Conservation (phyloP, 2,797 vertebrate genomes). For the Coranthus polyacanthus region DNA sequence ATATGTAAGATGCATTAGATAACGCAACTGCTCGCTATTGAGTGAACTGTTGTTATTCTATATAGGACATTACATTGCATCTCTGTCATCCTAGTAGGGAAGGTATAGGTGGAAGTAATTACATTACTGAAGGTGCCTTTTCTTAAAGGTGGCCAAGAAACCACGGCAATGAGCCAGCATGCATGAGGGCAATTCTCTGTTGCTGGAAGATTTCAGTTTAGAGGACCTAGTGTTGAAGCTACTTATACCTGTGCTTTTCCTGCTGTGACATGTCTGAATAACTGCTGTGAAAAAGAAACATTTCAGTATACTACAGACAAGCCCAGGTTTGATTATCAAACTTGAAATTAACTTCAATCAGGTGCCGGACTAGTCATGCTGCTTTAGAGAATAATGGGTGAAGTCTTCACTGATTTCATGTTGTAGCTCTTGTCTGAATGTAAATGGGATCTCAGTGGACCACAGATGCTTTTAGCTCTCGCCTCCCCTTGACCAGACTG, state of each 20-base stretch:
- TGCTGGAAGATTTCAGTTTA: neutral
- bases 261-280: neutral
- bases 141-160: slow-evolving; percentile 6
- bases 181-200: neutral
- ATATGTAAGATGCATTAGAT: too few relatives aligned
- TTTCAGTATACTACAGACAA: neutral
- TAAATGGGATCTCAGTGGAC: slow-evolving; percentile 41
- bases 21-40: too few relatives aligned
- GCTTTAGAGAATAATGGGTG: neutral
- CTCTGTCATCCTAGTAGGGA: neutral
- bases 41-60: too few relatives aligned
- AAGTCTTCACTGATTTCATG: slow-evolving; percentile 1
- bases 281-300: neutral
- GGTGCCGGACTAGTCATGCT: neutral
- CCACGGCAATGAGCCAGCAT: neutral
- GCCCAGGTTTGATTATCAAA: neutral
- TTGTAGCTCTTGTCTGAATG: slow-evolving; percentile 17
- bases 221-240: neutral
- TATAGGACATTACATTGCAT: too few relatives aligned
- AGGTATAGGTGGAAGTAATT: slow-evolving; percentile 5
- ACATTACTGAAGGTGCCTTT: slow-evolving; percentile 8
- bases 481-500: slow-evolving; percentile 28
- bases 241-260: neutral
- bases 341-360: neutral
- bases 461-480: slow-evolving; percentile 54